Base-by-base conservation (phyloP, 1,140 invertebrate genomes). In the Pogonus chalceus region DNA sequence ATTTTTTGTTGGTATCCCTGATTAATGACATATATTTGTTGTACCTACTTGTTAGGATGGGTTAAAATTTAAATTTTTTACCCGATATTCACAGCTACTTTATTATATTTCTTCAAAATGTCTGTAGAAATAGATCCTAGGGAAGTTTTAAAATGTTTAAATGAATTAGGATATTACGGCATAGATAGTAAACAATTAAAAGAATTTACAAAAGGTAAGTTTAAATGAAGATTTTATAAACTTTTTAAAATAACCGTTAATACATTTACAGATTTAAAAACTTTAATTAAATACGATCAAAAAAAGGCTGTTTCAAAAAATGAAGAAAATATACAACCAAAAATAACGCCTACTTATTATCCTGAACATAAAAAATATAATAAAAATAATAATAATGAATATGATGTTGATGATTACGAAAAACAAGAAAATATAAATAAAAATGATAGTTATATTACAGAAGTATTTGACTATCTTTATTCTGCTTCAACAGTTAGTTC, bases 231-330 rank as follows among this genome's bases (percentile, higher is more conserved):
- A 49, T 51, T 16, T 56, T 52, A 46, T 49, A 14, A 16, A 2
- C 50, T 46, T 3, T 22, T 47, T 16, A 52, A 1, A 20, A 35
- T n/a, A 51, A 47, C 53, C 20, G 57, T 37, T 53, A 23, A 49
- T 54, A 58, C 31, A n/a, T 51, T 65, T 76, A 57, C 59, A 79
- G 78, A 79, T 70, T 65, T 79, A 31, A 79, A 78, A 61, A 76
- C 74, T 54, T 59, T 79, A 22, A 78, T 79, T 22, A 77, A 75
- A 61, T 73, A 78, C 66, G 78, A 79, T 23, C 60, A 72, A 57
- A 55, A 52, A 20, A 52, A 56, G 60, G 62, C 9, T 43, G 37
- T 43, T 43, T 3, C 60, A 59, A 58, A 20, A 43, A 57, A 43
- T 57, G 52, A 49, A 51, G 47, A 43, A 60, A 26, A 57, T 56